Base-by-base conservation (phyloP, 2,888 invertebrate species). In the Drosophila melanocephala region DNA sequence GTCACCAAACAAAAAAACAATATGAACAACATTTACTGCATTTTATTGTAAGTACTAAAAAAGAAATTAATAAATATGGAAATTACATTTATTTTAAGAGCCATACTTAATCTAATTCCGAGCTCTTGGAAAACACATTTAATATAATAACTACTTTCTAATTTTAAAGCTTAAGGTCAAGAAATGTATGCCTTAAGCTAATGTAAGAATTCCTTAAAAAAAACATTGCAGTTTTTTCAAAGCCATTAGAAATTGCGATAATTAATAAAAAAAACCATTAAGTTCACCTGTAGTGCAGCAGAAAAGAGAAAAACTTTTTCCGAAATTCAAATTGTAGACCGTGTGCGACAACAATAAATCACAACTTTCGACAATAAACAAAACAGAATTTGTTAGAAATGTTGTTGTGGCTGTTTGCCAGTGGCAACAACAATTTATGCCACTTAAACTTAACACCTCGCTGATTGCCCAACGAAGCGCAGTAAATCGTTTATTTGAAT, bases 381-480 rank as follows among this genome's bases (percentile, higher is more conserved):
- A 51, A 32, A 37, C 28, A 68, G 39, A 59, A 73, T 52, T 69
- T 57, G 39, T 50, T 57, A 50, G 39, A 59, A 62, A 70, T 47
- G 47, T 47, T 47, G 28, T 57, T 51, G 26, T 33, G 51, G 35
- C 1, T 44, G 56, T 63, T 60, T 64, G 28, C 61, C 47, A 62
- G 65, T 75, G 88, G 52, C 83, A 71, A 67, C 65, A 35, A 75
- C 82, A 77, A 82, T 87, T 90, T 90, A 71, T 74, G 90, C 78
- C 83, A 90, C 83, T 86, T 86, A 83, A 83, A 83, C 61, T 86
- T 86, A 85, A 90, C 89, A 90, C 89, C 78, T 90, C 86, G 83
- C 72, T 78, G 89, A 88, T 70, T 90, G 77, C 76, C 50, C 58
- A 80, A 16, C 86, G 76, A 88, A 86, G 88, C 80, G 80, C 58